Base-by-base conservation (phyloP, 2,113 vertebrate species). In the Eretmochelys imbricata region DNA sequence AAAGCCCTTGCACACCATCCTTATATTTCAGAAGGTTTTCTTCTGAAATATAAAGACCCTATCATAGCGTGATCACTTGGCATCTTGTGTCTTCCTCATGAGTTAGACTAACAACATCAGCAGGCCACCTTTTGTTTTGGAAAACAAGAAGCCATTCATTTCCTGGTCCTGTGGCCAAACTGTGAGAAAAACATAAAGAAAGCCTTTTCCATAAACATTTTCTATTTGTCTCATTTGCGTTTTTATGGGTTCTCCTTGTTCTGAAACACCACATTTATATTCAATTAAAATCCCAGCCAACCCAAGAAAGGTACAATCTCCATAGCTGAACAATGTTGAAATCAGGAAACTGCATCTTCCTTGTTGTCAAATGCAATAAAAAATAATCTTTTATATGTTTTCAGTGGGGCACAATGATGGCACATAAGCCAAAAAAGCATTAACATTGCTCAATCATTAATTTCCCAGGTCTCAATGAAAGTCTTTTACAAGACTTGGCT, bases 361-460 rank as follows among this genome's bases (percentile, higher is more conserved):
- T 94, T 89, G 4, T 84, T 80, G 20, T 89, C 80, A 92, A 84
- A 92, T 88, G 17, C 10, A 92, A 87, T 85, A 2, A 81, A 42
- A 24, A 0, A 49, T 42, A 4, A 65, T 55, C 50, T 87, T 78
- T n/a, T 85, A 65, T 88, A 83, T 87, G 29, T 97, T 97, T 75
- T 85, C 69, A 92, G 20, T 1, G 20, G 81, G 78, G 69, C 38
- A 91, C 51, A 89, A 65, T 88, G 78, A 94, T 35, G 59, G 59
- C 46, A 79, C 49, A 75, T 79, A 88, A 96, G 53, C 81, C 90
- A 96, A 82, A 10, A 84, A 20, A 69, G 19, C 75, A 75, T 83
- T 90, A 84, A 94, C 22, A 86, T 95, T 97, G 88, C 91, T 90
- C 89, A 95, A 94, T 49, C 91, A 1, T 50, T 50, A 88, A 75